Base-by-base conservation (phyloP, 2,113 vertebrate genomes). In the Phylloscopus whistleri region DNA sequence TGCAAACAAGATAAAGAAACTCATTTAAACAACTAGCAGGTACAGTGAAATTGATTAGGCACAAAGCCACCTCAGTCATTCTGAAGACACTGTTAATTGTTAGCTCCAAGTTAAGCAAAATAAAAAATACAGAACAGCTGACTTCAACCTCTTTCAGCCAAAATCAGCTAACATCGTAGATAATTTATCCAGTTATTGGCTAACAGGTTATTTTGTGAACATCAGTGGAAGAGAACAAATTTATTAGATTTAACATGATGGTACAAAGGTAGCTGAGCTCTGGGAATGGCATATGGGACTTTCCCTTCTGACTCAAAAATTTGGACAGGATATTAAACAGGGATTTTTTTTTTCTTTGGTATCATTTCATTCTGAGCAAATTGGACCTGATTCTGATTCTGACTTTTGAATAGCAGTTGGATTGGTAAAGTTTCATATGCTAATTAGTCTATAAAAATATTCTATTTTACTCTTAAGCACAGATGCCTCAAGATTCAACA, bases 271-370 rank as follows among this genome's bases (percentile, higher is more conserved):
- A 86, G 39, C 14, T 39, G 23, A 86, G 11, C 15, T 89, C 55
- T 72, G 35, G 19, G 35, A 51, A 74, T 28, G 16, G 30, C 15
- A 53, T 24, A 30, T 0, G 0, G 12, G 55, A 70, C 8, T 63
- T 39, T 76, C 24, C 63, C 26, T 84, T 48, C 20, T 55, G 33
- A 84, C 24, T 49, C 60, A 81, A 31, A 74, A 62, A 44, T 53
- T 74, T 39, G 39, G 43, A 94, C 52, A 23, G 6, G 5, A 26
- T 39, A 2, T 46, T 92, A 74, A 74, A 11, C 49, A 89, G 24
- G 6, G 11, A 63, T 6, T 11, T 53, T 43, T 52, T 58, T 66
- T 43, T 73, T 41, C 14, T 58, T 62, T 62, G 22, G 6, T n/a
- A 59, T 51, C 26, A 15, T 16, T 30, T 87, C 3, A 7, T 80